Evolutionary conservation across 2,888 invertebrate genomes (phyloP).

Genomic region (Trilocha varians): DNA sequence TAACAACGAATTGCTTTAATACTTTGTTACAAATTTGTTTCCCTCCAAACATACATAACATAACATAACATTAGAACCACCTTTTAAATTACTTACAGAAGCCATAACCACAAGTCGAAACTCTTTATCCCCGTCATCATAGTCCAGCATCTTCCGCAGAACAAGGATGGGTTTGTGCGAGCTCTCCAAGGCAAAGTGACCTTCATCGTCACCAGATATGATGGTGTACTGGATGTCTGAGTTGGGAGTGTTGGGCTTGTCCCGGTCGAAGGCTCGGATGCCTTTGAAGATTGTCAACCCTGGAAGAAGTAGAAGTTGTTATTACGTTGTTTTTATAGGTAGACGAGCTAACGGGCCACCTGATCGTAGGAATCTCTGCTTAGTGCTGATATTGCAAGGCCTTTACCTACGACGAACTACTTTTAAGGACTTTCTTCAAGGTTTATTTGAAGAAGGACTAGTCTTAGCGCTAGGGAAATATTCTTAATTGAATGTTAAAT

Average conservation of each 20-base stretch:
- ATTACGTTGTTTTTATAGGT: background rate
- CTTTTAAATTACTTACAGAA: constrained; percentile 69
- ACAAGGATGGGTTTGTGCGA: constrained; percentile 85
- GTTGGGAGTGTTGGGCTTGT: constrained; percentile 91
- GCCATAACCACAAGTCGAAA: constrained; percentile 83
- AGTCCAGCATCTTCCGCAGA: constrained; percentile 82
- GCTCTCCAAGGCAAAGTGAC: constrained; percentile 85
- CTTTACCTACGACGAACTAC: too few species aligned
- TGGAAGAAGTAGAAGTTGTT: constrained; percentile 29
- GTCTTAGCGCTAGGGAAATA: too few species aligned
- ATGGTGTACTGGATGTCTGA: constrained; percentile 89
- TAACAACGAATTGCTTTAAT: too few species aligned
- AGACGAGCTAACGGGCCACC: too few species aligned
- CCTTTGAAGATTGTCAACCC: constrained; percentile 87
- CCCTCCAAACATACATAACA: too few species aligned
- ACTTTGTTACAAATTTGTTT: too few species aligned
- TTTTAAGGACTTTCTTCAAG: too few species aligned
- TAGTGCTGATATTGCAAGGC: too few species aligned
- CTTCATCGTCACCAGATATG: constrained; percentile 78
- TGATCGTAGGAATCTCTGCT: too few species aligned
- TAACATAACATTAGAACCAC: background rate
- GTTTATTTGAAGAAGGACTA: too few species aligned
- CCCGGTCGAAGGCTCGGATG: constrained; percentile 85
- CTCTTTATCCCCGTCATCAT: constrained; percentile 84
- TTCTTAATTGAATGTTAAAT: too few species aligned